These are phyloP conservation scores for Ginglymostoma cirratum DNA, from an alignment of 2,113 vertebrate species.

Conservation along the genomic window DNA sequence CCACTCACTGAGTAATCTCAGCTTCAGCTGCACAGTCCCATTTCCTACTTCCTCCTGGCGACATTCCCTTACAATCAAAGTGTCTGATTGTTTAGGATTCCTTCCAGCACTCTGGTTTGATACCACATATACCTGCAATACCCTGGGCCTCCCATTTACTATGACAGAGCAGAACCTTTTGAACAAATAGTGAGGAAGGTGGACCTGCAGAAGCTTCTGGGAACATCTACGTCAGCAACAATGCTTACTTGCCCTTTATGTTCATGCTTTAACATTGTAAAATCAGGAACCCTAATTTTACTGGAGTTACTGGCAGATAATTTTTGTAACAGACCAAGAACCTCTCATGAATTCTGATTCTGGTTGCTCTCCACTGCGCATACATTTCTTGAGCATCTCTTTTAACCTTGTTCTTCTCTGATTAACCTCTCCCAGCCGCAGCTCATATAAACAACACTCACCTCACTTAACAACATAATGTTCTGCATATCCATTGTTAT, in stretches of 20 bases:
- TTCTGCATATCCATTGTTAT: not conserved
- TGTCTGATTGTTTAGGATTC: not conserved
- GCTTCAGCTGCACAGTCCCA: not conserved
- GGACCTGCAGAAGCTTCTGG: not conserved
- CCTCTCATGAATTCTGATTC: no score
- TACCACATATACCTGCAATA: not conserved
- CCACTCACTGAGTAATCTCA: not conserved
- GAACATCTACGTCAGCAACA: no score
- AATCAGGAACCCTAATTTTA: not conserved
- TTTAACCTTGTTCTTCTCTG: not conserved
- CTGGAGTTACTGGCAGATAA: no score
- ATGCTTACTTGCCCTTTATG: no score
- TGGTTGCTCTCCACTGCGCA: no score
- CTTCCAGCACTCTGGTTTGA: not conserved
- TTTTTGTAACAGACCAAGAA: no score
- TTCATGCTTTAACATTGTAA: not conserved
- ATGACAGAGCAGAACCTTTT: not conserved
- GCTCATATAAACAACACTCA: not conserved
- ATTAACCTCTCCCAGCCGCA: not conserved
- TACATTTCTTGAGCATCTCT: not conserved
- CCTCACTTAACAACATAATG: not conserved
- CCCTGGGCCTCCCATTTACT: not conserved
- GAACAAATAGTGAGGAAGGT: not conserved
- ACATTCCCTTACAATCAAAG: constrained; percentile 3
- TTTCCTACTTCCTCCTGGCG: not conserved